A percentile compares a stretch with the other conserved stretches of the same genome.
These are phyloP conservation scores for Microcebus tavaratra DNA, from an alignment of 2,113 vertebrate species.

Conservation along the genomic window DNA sequence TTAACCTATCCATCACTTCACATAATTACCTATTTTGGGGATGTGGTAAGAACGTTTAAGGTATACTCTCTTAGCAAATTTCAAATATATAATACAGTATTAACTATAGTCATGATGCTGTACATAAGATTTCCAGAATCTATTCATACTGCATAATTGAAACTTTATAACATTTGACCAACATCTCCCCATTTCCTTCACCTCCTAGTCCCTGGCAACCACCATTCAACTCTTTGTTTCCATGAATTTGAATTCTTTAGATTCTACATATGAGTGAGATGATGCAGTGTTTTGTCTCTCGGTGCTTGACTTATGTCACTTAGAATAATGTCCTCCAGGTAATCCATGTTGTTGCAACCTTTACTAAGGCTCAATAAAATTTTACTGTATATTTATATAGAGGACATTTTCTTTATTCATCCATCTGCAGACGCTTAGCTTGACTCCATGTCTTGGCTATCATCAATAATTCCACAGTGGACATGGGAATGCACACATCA, in stretches of 20 bases:
- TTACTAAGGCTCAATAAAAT: neutral
- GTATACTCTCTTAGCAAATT: neutral
- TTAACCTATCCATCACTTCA: neutral
- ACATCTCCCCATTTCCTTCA: neutral
- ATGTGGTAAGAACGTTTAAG: neutral
- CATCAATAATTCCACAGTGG: neutral
- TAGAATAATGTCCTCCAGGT: neutral
- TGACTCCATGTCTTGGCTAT: neutral
- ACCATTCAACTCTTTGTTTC: neutral
- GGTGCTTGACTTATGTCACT: neutral
- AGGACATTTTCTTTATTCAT: neutral
- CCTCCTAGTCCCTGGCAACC: neutral
- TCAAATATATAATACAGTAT: neutral
- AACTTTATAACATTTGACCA: neutral
- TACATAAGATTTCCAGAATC: neutral
- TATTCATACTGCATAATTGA: neutral
- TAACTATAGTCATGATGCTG: neutral
- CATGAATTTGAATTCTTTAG: neutral
- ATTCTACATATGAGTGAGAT: neutral
- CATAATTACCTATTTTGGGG: neutral
- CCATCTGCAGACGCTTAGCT: neutral
- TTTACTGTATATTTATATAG: neutral
- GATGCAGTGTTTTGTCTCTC: neutral
- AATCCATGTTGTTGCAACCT: neutral
- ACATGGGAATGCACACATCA: neutral